A percentile compares a stretch with the other conserved stretches of the same genome.
Conservation (phyloP, 2,888 invertebrate genomes). For the Cistogaster globosa region DNA sequence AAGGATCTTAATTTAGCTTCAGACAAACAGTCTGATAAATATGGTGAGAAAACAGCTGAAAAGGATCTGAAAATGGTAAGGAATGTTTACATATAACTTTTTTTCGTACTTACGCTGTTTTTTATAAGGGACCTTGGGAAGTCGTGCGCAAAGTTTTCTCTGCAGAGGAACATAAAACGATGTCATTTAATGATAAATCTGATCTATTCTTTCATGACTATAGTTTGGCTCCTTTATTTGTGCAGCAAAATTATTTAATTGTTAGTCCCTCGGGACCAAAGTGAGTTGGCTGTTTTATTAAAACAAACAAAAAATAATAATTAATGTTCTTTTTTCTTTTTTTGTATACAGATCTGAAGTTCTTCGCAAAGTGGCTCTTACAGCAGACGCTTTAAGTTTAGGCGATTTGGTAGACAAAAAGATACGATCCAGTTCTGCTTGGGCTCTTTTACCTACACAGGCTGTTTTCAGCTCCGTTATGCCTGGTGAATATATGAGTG, state of each 20-base stretch:
- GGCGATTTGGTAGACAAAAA: conserved; percentile 93
- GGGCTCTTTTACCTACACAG: conserved; percentile 93
- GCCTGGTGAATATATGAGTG: conserved; percentile 93
- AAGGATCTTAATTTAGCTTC: conserved; percentile 83
- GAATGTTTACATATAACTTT: too few species aligned
- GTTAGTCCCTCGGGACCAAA: conserved; percentile 90
- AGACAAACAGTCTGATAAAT: conserved; percentile 84
- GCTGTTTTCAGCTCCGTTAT: conserved; percentile 95
- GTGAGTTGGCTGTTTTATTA: conserved; percentile 82
- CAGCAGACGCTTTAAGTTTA: conserved; percentile 93
- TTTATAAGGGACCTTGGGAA: conserved; percentile 93
- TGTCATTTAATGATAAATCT: conserved; percentile 91
- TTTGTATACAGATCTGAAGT: conserved; percentile 83
- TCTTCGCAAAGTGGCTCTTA: conserved; percentile 88
- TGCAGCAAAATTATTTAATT: conserved; percentile 97
- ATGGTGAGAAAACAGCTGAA: conserved; percentile 85
- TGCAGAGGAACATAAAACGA: conserved; percentile 89
- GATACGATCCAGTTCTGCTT: conserved; percentile 91
- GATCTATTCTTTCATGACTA: conserved; percentile 99
- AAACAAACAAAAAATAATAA: not conserved
- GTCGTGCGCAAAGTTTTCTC: conserved; percentile 95
- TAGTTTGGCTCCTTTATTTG: conserved; percentile 96
- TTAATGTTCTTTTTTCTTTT: not conserved
- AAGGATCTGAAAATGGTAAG: conserved; percentile 93
- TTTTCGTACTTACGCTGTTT: too few species aligned